A percentile compares a stretch with the other conserved stretches of the same genome.
Evolutionary conservation across 2,113 vertebrate genomes (phyloP).

Genomic region (Toxotes jaculatrix): DNA sequence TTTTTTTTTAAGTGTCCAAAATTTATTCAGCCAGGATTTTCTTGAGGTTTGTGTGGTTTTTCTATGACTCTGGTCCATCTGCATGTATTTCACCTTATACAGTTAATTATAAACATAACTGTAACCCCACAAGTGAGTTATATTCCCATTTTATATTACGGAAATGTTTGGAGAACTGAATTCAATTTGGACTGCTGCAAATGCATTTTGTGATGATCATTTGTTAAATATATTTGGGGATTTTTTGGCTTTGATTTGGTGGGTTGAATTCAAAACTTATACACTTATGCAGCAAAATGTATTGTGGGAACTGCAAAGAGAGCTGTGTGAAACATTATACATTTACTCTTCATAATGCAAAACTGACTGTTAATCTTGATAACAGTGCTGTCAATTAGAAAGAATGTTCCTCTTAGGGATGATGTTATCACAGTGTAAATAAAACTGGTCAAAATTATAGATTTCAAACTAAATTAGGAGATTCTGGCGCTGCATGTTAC

Average conservation of each 20-base stretch:
- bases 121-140: slow-evolving; percentile 37
- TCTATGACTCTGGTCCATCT: slow-evolving; percentile 27
- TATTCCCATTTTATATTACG: slow-evolving; percentile 21
- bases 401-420: slow-evolving; percentile 30
- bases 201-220: slow-evolving; percentile 26
- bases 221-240: slow-evolving; percentile 24
- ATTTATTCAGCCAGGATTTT: slow-evolving; percentile 61
- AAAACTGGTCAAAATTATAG: slow-evolving; percentile 49
- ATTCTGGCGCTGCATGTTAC: slow-evolving; percentile 40
- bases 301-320: slow-evolving; percentile 25
- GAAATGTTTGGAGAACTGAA: slow-evolving; percentile 41
- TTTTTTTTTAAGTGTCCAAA: slow-evolving; percentile 34
- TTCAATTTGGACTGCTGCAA: slow-evolving; percentile 38
- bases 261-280: slow-evolving; percentile 19
- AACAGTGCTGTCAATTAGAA: slow-evolving; percentile 45
- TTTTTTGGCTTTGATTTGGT: slow-evolving; percentile 10
- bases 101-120: slow-evolving; percentile 63
- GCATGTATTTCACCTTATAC: slow-evolving; percentile 50
- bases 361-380: slow-evolving; percentile 61
- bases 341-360: slow-evolving; percentile 38
- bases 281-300: slow-evolving; percentile 2
- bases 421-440: slow-evolving; percentile 57
- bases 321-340: slow-evolving; percentile 50
- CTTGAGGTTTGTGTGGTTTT: slow-evolving; percentile 49
- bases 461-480: slow-evolving; percentile 64